Evolutionary conservation across 2,797 vertebrate species (phyloP).

Genomic region (Phyllotis vaccarum): DNA sequence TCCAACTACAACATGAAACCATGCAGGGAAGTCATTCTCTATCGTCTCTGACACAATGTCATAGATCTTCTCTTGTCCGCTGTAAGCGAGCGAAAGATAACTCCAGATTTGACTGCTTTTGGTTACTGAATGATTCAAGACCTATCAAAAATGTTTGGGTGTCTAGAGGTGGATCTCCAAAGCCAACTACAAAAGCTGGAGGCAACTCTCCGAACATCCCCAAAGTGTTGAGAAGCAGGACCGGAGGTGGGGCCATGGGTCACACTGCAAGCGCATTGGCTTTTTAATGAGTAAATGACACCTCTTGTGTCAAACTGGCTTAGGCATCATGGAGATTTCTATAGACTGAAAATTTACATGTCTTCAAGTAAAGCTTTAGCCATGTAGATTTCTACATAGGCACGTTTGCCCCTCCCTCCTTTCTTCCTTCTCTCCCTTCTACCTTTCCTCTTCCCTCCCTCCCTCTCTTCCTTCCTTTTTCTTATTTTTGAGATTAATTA

Average conservation of each 20-base stretch:
- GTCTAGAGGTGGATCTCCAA: background rate
- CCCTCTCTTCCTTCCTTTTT: background rate
- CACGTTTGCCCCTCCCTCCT: background rate
- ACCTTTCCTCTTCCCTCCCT: background rate
- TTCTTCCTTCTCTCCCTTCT: background rate
- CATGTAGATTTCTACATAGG: background rate
- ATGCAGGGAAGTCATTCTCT: conserved; percentile 93
- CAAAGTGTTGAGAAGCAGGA: rapidly evolving
- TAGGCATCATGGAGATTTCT: background rate
- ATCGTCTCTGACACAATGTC: conserved; percentile 98
- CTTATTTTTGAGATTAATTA: background rate
- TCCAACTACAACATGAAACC: conserved; percentile 94
- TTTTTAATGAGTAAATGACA: background rate
- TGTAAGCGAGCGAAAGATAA: conserved; percentile 60
- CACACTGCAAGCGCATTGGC: background rate
- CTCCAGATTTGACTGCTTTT: background rate
- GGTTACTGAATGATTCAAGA: background rate
- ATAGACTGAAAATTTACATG: background rate
- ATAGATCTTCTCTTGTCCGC: conserved; percentile 98
- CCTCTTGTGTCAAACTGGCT: background rate
- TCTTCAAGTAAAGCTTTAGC: background rate
- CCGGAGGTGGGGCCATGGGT: background rate
- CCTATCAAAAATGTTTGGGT: background rate
- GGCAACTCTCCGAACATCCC: background rate
- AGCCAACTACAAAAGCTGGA: background rate